A percentile compares a stretch with the other conserved stretches of the same genome.
These are phyloP conservation scores for Tarsius wallacei DNA, from an alignment of 2,797 vertebrate species.

Conservation along the genomic window DNA sequence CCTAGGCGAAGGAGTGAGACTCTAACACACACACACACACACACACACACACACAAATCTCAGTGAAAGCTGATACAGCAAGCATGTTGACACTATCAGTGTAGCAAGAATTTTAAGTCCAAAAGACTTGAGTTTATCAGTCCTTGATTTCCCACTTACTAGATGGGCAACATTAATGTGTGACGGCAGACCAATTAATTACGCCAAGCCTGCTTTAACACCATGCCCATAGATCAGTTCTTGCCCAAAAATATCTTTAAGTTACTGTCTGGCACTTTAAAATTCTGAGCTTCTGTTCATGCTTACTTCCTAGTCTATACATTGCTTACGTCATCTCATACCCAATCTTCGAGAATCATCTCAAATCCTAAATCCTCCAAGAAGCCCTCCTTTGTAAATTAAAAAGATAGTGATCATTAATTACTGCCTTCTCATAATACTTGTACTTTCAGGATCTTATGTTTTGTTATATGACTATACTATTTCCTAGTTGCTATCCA, in stretches of 20 bases:
- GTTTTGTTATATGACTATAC: background rate
- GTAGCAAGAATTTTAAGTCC: slow-evolving; percentile 24
- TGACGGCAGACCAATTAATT: slow-evolving; percentile 7
- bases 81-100: background rate
- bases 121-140: background rate
- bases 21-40: too few relatives aligned
- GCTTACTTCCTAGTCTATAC: background rate
- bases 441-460: background rate
- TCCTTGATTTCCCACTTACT: background rate
- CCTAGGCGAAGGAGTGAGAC: too few relatives aligned
- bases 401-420: slow-evolving; percentile 38
- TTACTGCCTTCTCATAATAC: slow-evolving; percentile 1
- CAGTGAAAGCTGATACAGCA: background rate
- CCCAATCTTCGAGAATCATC: slow-evolving; percentile 4
- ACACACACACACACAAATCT: too few relatives aligned
- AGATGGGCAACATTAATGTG: background rate
- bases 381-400: slow-evolving; percentile 32
- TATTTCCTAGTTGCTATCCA: background rate
- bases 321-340: slow-evolving; percentile 30
- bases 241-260: slow-evolving; percentile 25
- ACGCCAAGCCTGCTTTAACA: slow-evolving; percentile 1
- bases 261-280: background rate
- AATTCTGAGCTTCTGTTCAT: background rate
- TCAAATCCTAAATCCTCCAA: slow-evolving; percentile 4
- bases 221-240: background rate